Percentiles rank a stretch among this genome's conserved stretches.
These are phyloP conservation scores for Pelobates fuscus DNA, from an alignment of 2,113 vertebrate genomes.

Conservation along the genomic window DNA sequence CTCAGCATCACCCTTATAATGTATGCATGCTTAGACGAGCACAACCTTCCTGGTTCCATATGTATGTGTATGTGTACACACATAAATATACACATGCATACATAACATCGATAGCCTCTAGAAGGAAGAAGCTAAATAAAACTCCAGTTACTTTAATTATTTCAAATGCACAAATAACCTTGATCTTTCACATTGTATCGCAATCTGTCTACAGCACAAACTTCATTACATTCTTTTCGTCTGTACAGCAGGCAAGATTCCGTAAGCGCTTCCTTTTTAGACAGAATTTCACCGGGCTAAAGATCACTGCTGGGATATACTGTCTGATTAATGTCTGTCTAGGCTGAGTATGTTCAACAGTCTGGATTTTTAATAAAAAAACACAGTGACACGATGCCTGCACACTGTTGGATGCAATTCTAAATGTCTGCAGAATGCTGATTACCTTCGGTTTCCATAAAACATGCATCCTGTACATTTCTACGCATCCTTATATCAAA, in stretches of 20 bases:
- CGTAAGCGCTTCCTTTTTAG: slow-evolving; percentile 52
- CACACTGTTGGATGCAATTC: slow-evolving; percentile 25
- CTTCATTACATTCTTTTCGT: slow-evolving; percentile 28
- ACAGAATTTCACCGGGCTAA: slow-evolving; percentile 54
- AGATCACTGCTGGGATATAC: slow-evolving; percentile 46
- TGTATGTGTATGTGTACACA: no score
- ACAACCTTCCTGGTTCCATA: no score
- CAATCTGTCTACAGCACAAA: slow-evolving; percentile 7
- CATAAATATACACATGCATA: no score
- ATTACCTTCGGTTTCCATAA: slow-evolving; percentile 11
- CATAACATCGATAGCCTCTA: no score
- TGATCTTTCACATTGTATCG: neutral
- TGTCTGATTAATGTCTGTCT: slow-evolving; percentile 56
- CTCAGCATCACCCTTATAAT: no score
- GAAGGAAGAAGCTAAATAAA: no score
- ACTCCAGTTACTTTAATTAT: no score
- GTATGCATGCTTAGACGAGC: no score
- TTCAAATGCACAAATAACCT: neutral
- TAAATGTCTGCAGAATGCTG: slow-evolving; percentile 29
- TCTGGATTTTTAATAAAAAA: slow-evolving; percentile 51
- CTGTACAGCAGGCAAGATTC: slow-evolving; percentile 32
- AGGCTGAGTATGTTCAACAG: slow-evolving; percentile 48
- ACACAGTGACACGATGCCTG: slow-evolving; percentile 48
- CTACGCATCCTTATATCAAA: neutral
- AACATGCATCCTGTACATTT: neutral